Evolutionary conservation across 2,113 vertebrate genomes (phyloP).

Genomic region (Gambusia holbrooki): DNA sequence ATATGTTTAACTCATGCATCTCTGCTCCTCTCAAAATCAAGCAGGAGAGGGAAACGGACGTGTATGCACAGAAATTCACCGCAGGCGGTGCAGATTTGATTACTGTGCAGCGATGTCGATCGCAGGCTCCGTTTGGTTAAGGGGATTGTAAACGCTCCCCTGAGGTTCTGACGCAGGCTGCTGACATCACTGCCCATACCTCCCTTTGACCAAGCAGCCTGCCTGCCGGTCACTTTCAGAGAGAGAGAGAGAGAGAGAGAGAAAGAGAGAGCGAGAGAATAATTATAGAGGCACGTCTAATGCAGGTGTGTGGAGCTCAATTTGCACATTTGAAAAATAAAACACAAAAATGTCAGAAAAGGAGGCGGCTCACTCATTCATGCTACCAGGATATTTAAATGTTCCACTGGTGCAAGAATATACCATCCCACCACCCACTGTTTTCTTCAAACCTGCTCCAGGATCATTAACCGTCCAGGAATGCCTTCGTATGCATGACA

Average conservation of each 20-base stretch:
- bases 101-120: constrained; percentile 49
- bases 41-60: constrained; percentile 39
- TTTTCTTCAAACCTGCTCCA: constrained; percentile 30
- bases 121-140: constrained; percentile 50
- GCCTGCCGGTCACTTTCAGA: constrained; percentile 29
- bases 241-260: constrained; percentile 21
- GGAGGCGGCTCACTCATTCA: constrained; percentile 27
- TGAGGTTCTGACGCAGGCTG: constrained; percentile 74
- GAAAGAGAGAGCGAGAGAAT: background rate
- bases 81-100: constrained; percentile 52
- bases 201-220: constrained; percentile 59
- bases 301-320: background rate
- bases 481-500: constrained; percentile 47
- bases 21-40: constrained; percentile 12
- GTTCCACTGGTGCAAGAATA: constrained; percentile 16
- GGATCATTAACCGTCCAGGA: constrained; percentile 55
- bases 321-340: constrained; percentile 16
- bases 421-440: background rate
- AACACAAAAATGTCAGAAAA: background rate
- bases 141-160: constrained; percentile 59
- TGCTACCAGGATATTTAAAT: constrained; percentile 39
- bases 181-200: constrained; percentile 71
- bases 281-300: constrained; percentile 8
- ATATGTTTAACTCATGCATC: background rate
- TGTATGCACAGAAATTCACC: constrained; percentile 30